A percentile compares a stretch with the other conserved stretches of the same genome.
phyloP scores from a whole-genome alignment of 2,797 vertebrate genomes.

The Acanthurus leucopareius region DNA sequence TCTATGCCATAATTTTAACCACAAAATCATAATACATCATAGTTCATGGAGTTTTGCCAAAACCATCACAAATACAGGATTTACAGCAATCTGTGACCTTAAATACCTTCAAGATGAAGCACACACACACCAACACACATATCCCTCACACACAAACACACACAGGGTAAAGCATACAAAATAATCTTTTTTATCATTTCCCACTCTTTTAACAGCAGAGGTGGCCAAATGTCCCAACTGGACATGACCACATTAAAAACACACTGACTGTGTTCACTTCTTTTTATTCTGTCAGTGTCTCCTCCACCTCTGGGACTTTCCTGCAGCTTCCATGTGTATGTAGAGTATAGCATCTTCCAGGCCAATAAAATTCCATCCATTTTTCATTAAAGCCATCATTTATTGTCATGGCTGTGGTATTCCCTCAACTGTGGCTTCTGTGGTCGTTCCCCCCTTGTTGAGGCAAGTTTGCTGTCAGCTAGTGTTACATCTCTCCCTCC shows the following conservation, averaged over 20 bases:
- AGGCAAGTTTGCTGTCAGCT: conserved; percentile 59
- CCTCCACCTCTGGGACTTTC: neutral
- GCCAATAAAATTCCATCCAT: conserved; percentile 42
- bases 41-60: neutral
- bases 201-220: neutral
- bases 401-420: conserved; percentile 43
- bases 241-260: conserved; percentile 12
- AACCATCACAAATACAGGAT: neutral
- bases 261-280: neutral
- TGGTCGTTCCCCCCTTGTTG: conserved; percentile 31
- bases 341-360: conserved; percentile 17
- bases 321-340: conserved; percentile 17
- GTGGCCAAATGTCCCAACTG: neutral
- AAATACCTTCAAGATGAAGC: conserved; percentile 2
- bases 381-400: conserved; percentile 62
- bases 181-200: neutral
- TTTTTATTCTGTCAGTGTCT: too few relatives aligned
- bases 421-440: conserved; percentile 44
- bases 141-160: neutral
- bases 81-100: neutral
- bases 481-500: conserved; percentile 49
- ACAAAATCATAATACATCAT: neutral
- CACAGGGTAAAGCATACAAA: too few relatives aligned
- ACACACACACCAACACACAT: neutral
- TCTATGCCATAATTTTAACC: neutral